Base-by-base conservation (phyloP, 2,113 vertebrate genomes). In the Fukomys damarensis region DNA sequence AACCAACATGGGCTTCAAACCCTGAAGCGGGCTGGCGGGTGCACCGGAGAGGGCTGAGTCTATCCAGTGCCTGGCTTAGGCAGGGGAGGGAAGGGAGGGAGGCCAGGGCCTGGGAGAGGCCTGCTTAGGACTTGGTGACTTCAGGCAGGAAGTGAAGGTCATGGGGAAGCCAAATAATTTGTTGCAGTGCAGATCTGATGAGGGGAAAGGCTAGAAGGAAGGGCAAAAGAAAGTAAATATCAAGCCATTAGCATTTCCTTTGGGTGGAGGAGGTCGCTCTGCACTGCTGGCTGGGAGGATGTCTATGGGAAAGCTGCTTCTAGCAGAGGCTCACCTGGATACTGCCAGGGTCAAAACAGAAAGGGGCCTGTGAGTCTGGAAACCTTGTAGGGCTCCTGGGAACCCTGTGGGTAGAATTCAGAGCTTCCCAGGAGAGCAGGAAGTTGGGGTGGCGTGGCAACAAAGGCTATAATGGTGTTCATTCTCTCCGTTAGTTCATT, bases 191-290 rank as follows among this genome's bases (percentile, higher is more conserved):
- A 80, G 94, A 52, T 66, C 1, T 70, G 56, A 91, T 14, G 85
- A 91, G 87, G 65, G 76, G 58, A 88, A 87, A 87, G 88, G 52
- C n/a, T 13, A 65, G 38, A 24, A 89, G 26, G 56, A 81, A 91
- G 46, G 85, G 74, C 76, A 59, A 41, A 84, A 85, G 77, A 54
- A 88, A 83, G 95, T 70, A 54, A 56, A 65, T 46, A 83, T 1
- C 46, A 92, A 66, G 38, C 77, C 68, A 66, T 80, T 86, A 84
- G 81, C 79, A 49, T 89, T 89, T 86, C 63, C 46, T 22, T 1
- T 24, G 58, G 61, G n/a, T 6, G 14, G 16, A 20, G 0, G 46
- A 89, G 89, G 85, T 77, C n/a, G 24, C 81, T 65, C 35, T 5
- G 0, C n/a, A 26, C 63, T 0, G 20, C 54, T 16, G 38, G 26